Evolutionary conservation across 2,797 vertebrate genomes (phyloP).

Genomic region (Macropus fuliginosus): DNA sequence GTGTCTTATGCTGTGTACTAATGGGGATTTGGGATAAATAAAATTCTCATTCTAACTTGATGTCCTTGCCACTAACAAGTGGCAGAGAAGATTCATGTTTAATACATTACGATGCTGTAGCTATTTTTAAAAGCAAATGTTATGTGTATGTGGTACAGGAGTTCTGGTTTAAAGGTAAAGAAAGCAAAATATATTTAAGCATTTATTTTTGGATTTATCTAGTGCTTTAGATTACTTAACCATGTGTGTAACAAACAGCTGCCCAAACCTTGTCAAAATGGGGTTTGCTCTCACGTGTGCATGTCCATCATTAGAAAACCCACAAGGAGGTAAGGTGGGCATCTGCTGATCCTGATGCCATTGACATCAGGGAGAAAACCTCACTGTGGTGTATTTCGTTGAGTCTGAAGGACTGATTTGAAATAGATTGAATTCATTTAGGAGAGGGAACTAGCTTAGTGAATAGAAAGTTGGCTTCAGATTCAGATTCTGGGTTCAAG

Average conservation of each 20-base stretch:
- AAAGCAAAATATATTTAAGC: conserved; percentile 45
- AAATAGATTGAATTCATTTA: not conserved
- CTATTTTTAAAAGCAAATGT: conserved; percentile 43
- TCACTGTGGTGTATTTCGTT: not conserved
- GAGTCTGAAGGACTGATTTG: not conserved
- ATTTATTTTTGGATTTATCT: conserved; percentile 32
- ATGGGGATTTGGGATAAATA: conserved; percentile 30
- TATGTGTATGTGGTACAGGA: not conserved
- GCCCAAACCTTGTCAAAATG: not conserved
- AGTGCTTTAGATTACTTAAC: conserved; percentile 32
- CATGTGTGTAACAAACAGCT: not conserved
- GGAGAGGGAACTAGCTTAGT: not conserved
- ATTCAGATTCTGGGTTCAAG: not conserved
- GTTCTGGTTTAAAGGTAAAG: conserved; percentile 51
- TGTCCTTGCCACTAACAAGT: conserved; percentile 42
- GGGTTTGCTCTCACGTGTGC: not conserved
- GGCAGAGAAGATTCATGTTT: conserved; percentile 46
- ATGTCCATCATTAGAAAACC: not conserved
- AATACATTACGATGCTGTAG: conserved; percentile 19
- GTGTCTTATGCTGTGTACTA: not conserved
- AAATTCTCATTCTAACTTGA: conserved; percentile 25
- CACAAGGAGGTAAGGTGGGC: not conserved
- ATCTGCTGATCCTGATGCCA: not conserved
- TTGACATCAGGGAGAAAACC: not conserved
- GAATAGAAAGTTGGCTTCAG: not conserved